These are phyloP conservation scores for Microcebus tavaratra DNA, from an alignment of 2,113 vertebrate genomes.

Conservation along the genomic window DNA sequence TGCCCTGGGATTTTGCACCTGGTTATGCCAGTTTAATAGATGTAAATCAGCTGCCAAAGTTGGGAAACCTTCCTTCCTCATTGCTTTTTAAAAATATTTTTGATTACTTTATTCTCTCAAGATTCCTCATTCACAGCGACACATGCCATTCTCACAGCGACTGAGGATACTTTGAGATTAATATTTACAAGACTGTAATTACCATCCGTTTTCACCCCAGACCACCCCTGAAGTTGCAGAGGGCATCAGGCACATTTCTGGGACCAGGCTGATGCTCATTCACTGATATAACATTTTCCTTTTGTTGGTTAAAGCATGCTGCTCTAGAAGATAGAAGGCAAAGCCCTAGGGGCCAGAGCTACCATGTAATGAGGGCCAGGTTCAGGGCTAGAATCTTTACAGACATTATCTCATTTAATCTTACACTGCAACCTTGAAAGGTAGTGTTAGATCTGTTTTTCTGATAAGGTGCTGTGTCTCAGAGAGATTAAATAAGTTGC, in stretches of 20 bases:
- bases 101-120: conserved; percentile 58
- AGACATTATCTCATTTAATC: conserved; percentile 40
- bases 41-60: conserved; percentile 49
- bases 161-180: conserved; percentile 43
- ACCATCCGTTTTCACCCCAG: background rate
- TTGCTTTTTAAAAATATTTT: conserved; percentile 12
- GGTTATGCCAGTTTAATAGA: conserved; percentile 49
- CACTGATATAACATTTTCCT: background rate
- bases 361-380: background rate
- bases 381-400: conserved; percentile 3
- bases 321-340: background rate
- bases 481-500: conserved; percentile 35
- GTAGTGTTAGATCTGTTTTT: conserved; percentile 10
- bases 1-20: conserved; percentile 47
- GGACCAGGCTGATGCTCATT: background rate
- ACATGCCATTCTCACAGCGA: conserved; percentile 4
- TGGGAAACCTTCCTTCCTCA: conserved; percentile 49
- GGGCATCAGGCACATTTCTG: background rate
- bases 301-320: background rate
- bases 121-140: conserved; percentile 46
- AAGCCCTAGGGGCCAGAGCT: background rate
- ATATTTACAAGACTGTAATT: conserved; percentile 49
- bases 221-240: background rate
- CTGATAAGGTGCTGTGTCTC: background rate
- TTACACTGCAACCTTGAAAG: background rate